Evolutionary conservation across 2,797 vertebrate genomes (phyloP), one percentile per base, ranked within the genome.

Genomic region (Sandelia bainsii): DNA sequence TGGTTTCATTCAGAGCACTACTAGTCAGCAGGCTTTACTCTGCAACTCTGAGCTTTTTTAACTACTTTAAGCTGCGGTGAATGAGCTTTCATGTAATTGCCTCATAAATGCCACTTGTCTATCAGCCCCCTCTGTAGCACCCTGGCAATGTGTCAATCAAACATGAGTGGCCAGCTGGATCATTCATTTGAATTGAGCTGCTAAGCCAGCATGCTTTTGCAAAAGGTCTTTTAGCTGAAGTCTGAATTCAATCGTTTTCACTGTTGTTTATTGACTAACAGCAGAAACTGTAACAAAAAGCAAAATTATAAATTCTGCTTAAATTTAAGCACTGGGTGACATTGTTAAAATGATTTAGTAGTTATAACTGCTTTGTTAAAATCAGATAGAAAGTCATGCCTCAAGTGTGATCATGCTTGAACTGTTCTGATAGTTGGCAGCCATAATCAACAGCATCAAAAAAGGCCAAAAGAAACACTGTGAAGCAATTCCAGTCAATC

Each of bases 31-130:
- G 79, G 82, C 84, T 76, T 77, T 69, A 59, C 83, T 86, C 81
- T 42, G 61, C 46, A 54, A 49, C 60, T 77, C 68, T 6, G 65
- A 72, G 69, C 45, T 67, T 76, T 69, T 80, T 61, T 25, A 60
- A 80, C 69, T 60, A 73, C 56, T 48, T 70, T 54, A 75, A 85
- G 87, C 70, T 66, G 19, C n/a, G 3, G 50, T 92, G 87, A 92
- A 95, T 84, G 79, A 87, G 87, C 82, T 81, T 89, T 92, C 88
- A 86, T 93, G 93, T 94, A 95, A 95, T 93, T 93, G 92, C 92
- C 93, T 93, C 90, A 94, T 94, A 93, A 94, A 94, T 93, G 91
- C 93, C 92, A 92, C 91, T 95, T 92, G 89, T 94, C 93, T 74
- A 86, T 95, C 93, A 93, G 82, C 53, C 76, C 80, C 77, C 69